These are phyloP conservation scores for Drosophila guanche DNA, from an alignment of 1,140 invertebrate species.

Conservation along the genomic window DNA sequence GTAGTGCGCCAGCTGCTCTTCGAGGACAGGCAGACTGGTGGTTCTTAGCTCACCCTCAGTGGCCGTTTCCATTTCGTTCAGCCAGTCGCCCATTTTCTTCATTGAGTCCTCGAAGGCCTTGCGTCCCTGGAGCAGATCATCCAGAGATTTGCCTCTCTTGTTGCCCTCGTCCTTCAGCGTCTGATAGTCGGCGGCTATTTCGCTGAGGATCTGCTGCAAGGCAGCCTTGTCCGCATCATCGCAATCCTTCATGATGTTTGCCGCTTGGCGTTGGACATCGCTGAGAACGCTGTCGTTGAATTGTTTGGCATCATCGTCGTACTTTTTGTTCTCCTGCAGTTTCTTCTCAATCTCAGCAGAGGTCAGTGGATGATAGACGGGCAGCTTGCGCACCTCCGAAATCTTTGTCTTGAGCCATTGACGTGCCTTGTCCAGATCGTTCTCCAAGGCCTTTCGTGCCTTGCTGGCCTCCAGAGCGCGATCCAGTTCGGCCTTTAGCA, in stretches of 20 bases:
- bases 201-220: conserved; percentile 88
- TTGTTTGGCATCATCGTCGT: conserved; percentile 90
- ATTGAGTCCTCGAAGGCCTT: conserved; percentile 92
- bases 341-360: conserved; percentile 91
- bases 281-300: conserved; percentile 91
- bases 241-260: conserved; percentile 91
- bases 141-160: conserved; percentile 89
- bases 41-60: conserved; percentile 91
- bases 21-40: conserved; percentile 90
- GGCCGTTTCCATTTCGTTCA: conserved; percentile 93
- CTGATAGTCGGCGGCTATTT: conserved; percentile 88
- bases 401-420: conserved; percentile 91
- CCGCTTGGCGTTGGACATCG: conserved; percentile 90
- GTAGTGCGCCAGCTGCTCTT: conserved; percentile 94
- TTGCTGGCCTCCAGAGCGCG: conserved; percentile 87
- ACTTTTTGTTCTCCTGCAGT: conserved; percentile 88
- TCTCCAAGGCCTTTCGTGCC: conserved; percentile 90
- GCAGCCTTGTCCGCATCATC: conserved; percentile 88
- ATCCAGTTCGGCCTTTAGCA: conserved; percentile 90
- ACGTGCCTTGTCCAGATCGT: conserved; percentile 89
- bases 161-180: conserved; percentile 88
- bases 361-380: conserved; percentile 89
- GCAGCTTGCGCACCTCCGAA: conserved; percentile 89
- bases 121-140: conserved; percentile 89
- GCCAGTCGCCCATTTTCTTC: conserved; percentile 92